Evolutionary conservation across 2,888 invertebrate species (phyloP).

Genomic region (Ommatoiulus sabulosus): DNA sequence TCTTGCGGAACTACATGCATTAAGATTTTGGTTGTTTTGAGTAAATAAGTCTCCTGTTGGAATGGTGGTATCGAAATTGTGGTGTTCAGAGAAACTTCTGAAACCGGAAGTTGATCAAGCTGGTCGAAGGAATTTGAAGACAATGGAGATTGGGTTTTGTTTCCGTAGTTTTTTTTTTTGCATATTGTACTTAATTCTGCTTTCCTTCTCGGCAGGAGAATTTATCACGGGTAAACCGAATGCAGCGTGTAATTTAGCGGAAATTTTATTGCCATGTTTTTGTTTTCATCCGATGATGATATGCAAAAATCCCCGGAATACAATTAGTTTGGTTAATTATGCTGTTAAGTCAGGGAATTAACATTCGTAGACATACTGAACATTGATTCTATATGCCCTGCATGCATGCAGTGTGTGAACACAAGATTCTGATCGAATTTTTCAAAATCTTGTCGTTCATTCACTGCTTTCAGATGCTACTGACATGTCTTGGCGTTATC

Average conservation of each 20-base stretch:
- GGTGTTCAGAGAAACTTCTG: not conserved
- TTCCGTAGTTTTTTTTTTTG: not conserved
- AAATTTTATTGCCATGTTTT: not conserved
- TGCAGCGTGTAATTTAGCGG: not conserved
- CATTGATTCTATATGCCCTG: too few relatives aligned
- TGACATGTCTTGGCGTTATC: too few relatives aligned
- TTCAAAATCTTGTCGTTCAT: too few relatives aligned
- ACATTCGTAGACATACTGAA: not conserved
- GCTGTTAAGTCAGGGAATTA: not conserved
- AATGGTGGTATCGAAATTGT: not conserved
- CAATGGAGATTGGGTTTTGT: not conserved
- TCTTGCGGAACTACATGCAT: not conserved
- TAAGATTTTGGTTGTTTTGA: not conserved
- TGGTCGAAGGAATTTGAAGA: not conserved
- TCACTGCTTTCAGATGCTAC: too few relatives aligned
- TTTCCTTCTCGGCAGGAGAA: not conserved
- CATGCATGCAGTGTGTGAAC: too few relatives aligned
- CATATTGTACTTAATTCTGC: too few relatives aligned
- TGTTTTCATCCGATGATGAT: conserved; percentile 1
- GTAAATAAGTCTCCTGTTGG: not conserved
- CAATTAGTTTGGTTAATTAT: conserved; percentile 34
- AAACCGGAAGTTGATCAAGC: not conserved
- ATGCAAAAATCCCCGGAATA: not conserved
- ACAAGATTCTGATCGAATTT: too few relatives aligned
- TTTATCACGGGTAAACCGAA: not conserved